Base-by-base conservation (phyloP, 2,888 invertebrate species). In the Linnaemya vulpina region DNA sequence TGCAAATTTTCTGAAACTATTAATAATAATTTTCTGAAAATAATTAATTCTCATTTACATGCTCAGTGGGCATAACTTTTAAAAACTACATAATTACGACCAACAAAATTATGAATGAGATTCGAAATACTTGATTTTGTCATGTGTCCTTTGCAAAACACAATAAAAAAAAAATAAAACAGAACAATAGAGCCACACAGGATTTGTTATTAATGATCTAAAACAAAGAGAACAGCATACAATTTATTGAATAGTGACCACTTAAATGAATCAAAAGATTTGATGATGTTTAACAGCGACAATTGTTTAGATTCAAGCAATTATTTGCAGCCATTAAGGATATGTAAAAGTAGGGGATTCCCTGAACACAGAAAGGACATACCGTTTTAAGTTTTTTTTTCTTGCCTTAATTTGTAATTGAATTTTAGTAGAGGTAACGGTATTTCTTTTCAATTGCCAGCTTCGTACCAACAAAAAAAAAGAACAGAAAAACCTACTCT, bases 231-330 rank as follows among this genome's bases (percentile, higher is more conserved):
- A 65, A 30, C 11, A 49, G n/a, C 35, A 67, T 67, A 38, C 20
- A 5, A 30, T 30, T 30, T 30, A 30, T 30, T 30, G 30, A 65
- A 55, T 17, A 63, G 7, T 43, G 53, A 38, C 46, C 65, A 38
- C 20, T 40, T 13, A 53, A 38, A 38, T 58, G 10, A 79, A 46
- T 46, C 58, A 65, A 58, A 55, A 22, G 17, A 35, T 13, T 35
- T 71, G 25, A 60, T 11, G 35, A 17, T 22, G 15, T 58, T 46
- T 35, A 65, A 46, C 22, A 74, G n/a, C 51, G 43, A 73, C 25
- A 78, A 74, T 78, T 78, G 68, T 79, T 83, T 63, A 74, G 68
- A 70, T 30, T 62, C 10, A 15, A 74, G 74, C 74, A 83, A 78
- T 83, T 83, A 84, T 71, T 79, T 79, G 75, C 75, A 79, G 40